phyloP scores from a whole-genome alignment of 2,113 vertebrate genomes.

The Odocoileus hemionus region DNA sequence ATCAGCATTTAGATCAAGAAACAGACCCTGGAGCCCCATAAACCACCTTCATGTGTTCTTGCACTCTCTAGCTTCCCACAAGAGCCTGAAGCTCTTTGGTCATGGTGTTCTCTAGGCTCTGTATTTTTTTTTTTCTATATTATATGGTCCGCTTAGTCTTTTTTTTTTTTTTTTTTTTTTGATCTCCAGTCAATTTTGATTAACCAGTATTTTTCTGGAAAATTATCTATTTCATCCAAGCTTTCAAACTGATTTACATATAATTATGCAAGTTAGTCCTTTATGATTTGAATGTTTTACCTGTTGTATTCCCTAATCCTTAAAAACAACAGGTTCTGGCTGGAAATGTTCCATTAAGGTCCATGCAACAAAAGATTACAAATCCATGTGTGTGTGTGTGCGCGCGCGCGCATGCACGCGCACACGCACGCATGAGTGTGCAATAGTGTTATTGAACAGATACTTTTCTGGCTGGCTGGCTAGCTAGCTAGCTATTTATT shows the following conservation, averaged over 20 bases:
- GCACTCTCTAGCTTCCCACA: too few relatives aligned
- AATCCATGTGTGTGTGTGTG: not conserved
- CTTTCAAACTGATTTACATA: not conserved
- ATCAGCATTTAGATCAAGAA: not conserved
- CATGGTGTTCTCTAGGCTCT: not conserved
- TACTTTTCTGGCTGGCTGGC: not conserved
- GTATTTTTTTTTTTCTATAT: not conserved
- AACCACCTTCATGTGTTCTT: not conserved
- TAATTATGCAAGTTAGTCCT: not conserved
- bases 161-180: not conserved
- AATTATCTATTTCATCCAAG: not conserved
- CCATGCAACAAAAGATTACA: not conserved
- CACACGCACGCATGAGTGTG: too few relatives aligned
- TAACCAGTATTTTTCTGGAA: not conserved
- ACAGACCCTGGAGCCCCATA: not conserved
- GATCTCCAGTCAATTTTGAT: not conserved
- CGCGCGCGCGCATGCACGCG: too few relatives aligned
- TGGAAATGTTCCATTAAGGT: not conserved
- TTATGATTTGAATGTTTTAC: not conserved
- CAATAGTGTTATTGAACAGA: not conserved
- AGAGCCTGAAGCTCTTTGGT: not conserved
- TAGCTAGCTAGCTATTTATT: not conserved
- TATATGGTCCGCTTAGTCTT: not conserved
- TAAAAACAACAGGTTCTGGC: slow-evolving; percentile 53
- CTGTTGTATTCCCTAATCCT: slow-evolving; percentile 52